phyloP scores from a whole-genome alignment of 2,888 invertebrate species.

The Busseola fusca region DNA sequence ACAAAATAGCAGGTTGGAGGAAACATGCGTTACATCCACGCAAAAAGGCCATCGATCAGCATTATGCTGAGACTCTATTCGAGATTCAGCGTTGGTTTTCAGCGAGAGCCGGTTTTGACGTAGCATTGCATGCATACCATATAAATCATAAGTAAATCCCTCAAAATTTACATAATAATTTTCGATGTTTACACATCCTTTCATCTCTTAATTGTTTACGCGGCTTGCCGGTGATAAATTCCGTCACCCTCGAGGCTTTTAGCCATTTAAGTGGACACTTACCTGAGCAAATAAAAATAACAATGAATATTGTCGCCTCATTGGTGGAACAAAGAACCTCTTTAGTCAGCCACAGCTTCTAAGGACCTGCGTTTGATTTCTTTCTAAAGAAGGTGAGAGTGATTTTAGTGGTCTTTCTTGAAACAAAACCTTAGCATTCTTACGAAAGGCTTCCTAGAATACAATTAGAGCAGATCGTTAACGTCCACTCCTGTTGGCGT shows the following conservation, averaged over 20 bases:
- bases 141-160: conserved; percentile 8
- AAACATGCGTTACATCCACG: too few species aligned
- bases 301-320: conserved; percentile 57
- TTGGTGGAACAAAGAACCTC: conserved; percentile 36
- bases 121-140: too few species aligned
- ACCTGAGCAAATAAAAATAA: conserved; percentile 55
- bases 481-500: background rate
- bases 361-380: background rate
- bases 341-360: conserved; percentile 9
- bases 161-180: conserved; percentile 27
- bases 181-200: conserved; percentile 51
- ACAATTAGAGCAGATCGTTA: background rate
- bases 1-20: too few species aligned
- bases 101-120: too few species aligned
- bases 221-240: conserved; percentile 49
- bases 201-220: conserved; percentile 50
- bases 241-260: conserved; percentile 34
- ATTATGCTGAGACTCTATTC: too few species aligned
- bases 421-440: background rate
- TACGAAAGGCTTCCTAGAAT: background rate
- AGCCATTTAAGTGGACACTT: conserved; percentile 57
- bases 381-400: background rate
- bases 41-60: too few species aligned
- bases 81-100: too few species aligned
- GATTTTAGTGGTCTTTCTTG: background rate